phyloP scores from a whole-genome alignment of 2,113 vertebrate genomes.

The Willisornis vidua region DNA sequence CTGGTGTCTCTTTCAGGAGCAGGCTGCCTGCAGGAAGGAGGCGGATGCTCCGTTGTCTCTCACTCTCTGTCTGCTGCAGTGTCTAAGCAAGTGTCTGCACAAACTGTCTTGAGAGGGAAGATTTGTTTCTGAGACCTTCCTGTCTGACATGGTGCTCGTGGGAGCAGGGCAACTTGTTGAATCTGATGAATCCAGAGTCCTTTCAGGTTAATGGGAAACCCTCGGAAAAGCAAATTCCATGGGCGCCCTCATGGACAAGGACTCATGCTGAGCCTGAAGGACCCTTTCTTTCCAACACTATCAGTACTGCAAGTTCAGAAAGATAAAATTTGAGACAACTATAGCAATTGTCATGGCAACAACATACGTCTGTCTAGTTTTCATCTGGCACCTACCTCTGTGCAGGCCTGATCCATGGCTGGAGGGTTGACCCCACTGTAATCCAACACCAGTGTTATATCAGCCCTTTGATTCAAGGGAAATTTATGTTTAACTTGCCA shows the following conservation, averaged over 20 bases:
- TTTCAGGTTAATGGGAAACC: background rate
- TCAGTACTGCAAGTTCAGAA: background rate
- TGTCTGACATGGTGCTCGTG: background rate
- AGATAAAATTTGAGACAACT: background rate
- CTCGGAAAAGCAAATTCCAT: background rate
- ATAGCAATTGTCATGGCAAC: background rate
- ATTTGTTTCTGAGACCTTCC: background rate
- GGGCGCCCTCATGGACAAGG: background rate
- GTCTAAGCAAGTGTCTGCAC: background rate
- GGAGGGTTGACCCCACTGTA: background rate
- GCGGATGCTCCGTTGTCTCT: accelerated
- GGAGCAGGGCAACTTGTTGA: background rate
- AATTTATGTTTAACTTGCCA: background rate
- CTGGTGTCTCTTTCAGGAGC: background rate
- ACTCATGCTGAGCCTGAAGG: background rate
- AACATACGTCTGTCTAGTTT: background rate
- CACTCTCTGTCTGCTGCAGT: background rate
- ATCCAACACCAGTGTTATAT: background rate
- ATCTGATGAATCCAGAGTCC: background rate
- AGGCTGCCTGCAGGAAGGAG: background rate
- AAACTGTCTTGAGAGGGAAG: background rate
- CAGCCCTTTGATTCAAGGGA: background rate
- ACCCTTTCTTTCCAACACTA: background rate
- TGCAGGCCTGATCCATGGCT: background rate
- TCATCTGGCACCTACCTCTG: background rate